Evolutionary conservation across 92 coral and sea anemone species (phyloP).

Genomic region (Montipora capitata): DNA sequence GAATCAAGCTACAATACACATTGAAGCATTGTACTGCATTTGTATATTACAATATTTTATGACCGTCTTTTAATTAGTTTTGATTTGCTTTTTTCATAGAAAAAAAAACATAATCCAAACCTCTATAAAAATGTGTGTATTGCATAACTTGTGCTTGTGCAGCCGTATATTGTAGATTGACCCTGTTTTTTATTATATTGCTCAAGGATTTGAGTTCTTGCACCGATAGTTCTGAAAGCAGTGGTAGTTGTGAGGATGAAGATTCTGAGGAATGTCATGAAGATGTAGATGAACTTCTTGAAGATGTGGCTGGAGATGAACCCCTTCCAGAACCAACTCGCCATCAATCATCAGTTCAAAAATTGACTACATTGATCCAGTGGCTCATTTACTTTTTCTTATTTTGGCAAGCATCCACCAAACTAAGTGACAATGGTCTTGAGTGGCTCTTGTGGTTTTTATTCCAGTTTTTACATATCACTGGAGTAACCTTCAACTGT

Average conservation of each 20-base stretch:
- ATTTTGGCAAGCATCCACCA: conserved; percentile 79
- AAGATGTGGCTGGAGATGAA: conserved; percentile 27
- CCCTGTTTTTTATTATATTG: no score
- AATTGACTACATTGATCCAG: conserved; percentile 50
- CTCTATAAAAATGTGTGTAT: no score
- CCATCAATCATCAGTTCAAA: conserved; percentile 3
- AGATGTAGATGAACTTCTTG: conserved; percentile 36
- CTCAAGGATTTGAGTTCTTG: not conserved
- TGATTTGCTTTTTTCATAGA: not conserved
- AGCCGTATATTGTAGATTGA: no score
- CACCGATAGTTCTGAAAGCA: conserved; percentile 18
- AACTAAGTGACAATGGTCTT: conserved; percentile 78
- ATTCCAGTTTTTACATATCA: conserved; percentile 67
- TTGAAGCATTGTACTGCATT: no score
- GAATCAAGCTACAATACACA: no score
- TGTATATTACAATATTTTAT: no score
- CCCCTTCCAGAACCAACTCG: conserved; percentile 54
- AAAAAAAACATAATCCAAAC: no score
- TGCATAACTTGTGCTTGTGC: no score
- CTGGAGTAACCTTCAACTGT: conserved; percentile 56
- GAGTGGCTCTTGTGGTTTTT: conserved; percentile 79
- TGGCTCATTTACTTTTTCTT: conserved; percentile 74
- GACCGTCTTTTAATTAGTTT: no score
- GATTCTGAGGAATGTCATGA: conserved; percentile 33
- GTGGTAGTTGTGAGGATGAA: not conserved